Percentiles rank a stretch among this genome's conserved stretches.
These are phyloP conservation scores for Plagiodera versicolora DNA, from an alignment of 2,888 invertebrate genomes.

Conservation along the genomic window DNA sequence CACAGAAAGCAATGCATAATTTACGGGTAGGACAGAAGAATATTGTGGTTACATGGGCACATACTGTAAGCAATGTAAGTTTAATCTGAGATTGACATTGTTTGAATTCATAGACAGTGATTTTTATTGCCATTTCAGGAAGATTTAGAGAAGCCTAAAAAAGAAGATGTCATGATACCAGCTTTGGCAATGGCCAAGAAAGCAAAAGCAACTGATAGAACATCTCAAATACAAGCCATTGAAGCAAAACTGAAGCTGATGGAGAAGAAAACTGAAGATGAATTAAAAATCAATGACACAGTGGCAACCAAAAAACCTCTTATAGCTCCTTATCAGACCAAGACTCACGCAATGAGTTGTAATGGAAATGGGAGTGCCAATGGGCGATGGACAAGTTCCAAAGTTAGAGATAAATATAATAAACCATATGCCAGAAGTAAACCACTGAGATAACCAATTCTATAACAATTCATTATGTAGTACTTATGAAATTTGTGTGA, in stretches of 20 bases:
- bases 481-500: no score
- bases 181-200: slow-evolving; percentile 69
- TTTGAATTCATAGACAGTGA: neutral
- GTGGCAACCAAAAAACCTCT: slow-evolving; percentile 67
- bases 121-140: slow-evolving; percentile 59
- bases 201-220: slow-evolving; percentile 70
- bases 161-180: slow-evolving; percentile 75
- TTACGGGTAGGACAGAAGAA: slow-evolving; percentile 72
- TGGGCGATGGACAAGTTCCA: slow-evolving; percentile 15
- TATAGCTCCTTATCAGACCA: slow-evolving; percentile 68
- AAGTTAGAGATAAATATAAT: slow-evolving; percentile 37
- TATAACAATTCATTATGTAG: neutral
- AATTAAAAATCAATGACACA: slow-evolving; percentile 74
- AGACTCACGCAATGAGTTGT: slow-evolving; percentile 53
- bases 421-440: slow-evolving; percentile 39
- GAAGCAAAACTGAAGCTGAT: slow-evolving; percentile 84
- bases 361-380: slow-evolving; percentile 11
- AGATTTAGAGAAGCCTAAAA: slow-evolving; percentile 70
- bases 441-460: slow-evolving; percentile 17
- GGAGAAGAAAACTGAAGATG: slow-evolving; percentile 68
- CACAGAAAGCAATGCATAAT: slow-evolving; percentile 74
- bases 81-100: neutral
- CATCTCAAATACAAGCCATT: slow-evolving; percentile 83
- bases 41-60: slow-evolving; percentile 80
- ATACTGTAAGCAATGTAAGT: slow-evolving; percentile 68